A percentile compares a stretch with the other conserved stretches of the same genome.
These are phyloP conservation scores for Epinephelus malabaricus DNA, from an alignment of 2,797 vertebrate species.

Conservation along the genomic window DNA sequence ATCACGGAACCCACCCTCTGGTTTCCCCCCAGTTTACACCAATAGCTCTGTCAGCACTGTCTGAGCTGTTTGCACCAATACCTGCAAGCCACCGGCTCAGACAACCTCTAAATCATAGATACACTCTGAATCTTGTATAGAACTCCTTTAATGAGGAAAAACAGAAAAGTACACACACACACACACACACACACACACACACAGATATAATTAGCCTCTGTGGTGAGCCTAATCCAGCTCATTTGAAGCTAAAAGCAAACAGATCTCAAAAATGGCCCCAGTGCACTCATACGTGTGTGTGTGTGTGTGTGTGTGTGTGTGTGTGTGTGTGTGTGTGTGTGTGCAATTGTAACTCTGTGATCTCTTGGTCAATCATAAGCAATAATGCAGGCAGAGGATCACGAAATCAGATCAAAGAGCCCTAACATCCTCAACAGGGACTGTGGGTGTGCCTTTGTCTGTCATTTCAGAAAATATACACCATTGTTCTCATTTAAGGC, in stretches of 20 bases:
- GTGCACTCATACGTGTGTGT: not conserved
- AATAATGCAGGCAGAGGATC: slow-evolving; percentile 7
- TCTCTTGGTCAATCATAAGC: slow-evolving; percentile 12
- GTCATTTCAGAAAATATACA: not conserved
- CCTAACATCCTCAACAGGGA: not conserved
- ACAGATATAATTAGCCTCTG: not conserved
- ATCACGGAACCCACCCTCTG: no score
- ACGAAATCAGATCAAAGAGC: slow-evolving; percentile 18
- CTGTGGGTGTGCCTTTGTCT: not conserved
- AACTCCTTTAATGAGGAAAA: not conserved
- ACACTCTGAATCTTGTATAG: no score
- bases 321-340: slow-evolving; percentile 4
- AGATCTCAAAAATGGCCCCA: not conserved
- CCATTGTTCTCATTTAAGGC: not conserved
- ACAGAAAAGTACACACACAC: not conserved
- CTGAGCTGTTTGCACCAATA: no score
- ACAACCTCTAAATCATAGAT: no score
- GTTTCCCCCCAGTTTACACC: no score
- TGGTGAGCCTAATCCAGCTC: not conserved
- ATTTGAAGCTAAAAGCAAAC: slow-evolving; percentile 17
- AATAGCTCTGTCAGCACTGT: no score
- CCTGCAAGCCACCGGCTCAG: no score
- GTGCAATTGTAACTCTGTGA: slow-evolving; percentile 3
- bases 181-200: not conserved
- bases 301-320: slow-evolving; percentile 16